Conservation (phyloP, 1,140 invertebrate genomes). For the Homarus americanus region DNA sequence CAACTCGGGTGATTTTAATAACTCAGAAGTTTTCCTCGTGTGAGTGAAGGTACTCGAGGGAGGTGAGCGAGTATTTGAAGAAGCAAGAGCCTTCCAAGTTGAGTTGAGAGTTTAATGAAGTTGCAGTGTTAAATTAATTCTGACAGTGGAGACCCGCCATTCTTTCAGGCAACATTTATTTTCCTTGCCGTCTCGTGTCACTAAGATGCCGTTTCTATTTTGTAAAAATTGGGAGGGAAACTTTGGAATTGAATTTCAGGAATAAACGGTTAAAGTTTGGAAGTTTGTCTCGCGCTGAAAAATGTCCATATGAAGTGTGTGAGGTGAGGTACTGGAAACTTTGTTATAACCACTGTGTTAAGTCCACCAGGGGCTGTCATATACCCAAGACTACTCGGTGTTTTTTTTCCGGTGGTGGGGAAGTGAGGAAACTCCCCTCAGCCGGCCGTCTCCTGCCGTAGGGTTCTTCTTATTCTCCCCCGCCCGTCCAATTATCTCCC, state of each 20-base stretch:
- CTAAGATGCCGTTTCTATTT: no score
- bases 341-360: no score
- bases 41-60: background rate
- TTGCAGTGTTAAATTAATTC: conserved; percentile 32
- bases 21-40: background rate
- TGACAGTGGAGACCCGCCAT: background rate
- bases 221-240: no score
- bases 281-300: no score
- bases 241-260: no score
- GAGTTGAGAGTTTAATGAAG: conserved; percentile 38
- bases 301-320: no score
- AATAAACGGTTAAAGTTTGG: no score
- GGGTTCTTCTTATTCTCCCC: background rate
- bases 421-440: background rate
- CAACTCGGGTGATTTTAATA: background rate
- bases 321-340: no score
- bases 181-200: background rate
- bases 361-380: no score
- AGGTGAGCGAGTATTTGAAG: background rate
- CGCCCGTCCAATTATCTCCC: conserved; percentile 40
- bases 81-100: background rate
- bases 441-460: background rate
- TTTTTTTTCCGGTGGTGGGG: no score
- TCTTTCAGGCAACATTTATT: background rate
- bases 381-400: no score